Evolutionary conservation across 2,797 vertebrate species (phyloP).

Genomic region (Anguilla marmorata): DNA sequence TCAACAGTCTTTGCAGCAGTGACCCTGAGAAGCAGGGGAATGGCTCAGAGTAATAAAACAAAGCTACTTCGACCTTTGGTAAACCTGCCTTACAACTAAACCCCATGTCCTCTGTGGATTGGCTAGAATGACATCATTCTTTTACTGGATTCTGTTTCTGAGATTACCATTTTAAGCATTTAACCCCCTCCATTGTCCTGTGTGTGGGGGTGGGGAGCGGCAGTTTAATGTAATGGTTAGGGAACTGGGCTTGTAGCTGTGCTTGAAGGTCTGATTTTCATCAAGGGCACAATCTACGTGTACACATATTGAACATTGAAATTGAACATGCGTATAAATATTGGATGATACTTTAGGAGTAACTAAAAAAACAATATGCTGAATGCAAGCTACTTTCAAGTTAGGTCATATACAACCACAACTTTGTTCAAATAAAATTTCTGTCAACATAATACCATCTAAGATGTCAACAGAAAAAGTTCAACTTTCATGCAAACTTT

Average conservation of each 20-base stretch:
- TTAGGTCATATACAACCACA: no score
- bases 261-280: background rate
- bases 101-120: background rate
- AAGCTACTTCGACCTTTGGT: slow-evolving; percentile 5
- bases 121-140: background rate
- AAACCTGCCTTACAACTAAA: background rate
- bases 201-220: background rate
- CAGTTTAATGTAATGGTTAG: background rate
- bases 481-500: no score
- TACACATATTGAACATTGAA: background rate
- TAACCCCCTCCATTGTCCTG: background rate
- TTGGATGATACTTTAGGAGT: no score
- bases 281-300: background rate
- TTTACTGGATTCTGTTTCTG: background rate
- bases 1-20: background rate
- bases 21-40: background rate
- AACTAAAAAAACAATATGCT: no score
- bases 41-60: background rate
- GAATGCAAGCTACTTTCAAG: no score
- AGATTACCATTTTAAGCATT: background rate
- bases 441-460: no score
- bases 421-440: no score
- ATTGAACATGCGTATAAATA: no score
- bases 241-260: background rate
- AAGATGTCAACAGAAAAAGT: no score